Base-by-base conservation (phyloP, 2,113 vertebrate species). In the Mobula hypostoma region DNA sequence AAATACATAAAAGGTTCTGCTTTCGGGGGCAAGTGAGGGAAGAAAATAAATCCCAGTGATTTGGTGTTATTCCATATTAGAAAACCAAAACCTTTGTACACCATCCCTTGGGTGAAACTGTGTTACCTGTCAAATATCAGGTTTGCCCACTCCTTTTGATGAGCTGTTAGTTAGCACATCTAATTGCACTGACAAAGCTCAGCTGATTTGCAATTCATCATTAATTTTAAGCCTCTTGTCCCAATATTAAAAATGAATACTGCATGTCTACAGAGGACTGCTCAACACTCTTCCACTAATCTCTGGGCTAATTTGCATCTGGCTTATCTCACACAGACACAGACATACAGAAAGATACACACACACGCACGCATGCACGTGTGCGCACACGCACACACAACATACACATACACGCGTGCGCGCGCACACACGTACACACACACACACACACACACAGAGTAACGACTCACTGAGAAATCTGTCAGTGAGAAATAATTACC, bases 401-500 rank as follows among this genome's bases (percentile, higher is more conserved):
- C 66, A 92, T 66, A 48, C 9, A 27, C 90, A 72, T 21, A 92
- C 70, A 48, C 36, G n/a, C n/a, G n/a, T n/a, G n/a, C n/a, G n/a
- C n/a, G n/a, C n/a, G n/a, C n/a, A n/a, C n/a, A n/a, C n/a, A n/a
- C n/a, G n/a, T n/a, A 21, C 5, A 74, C 8, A 40, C 24, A 36
- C 63, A 70, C 63, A 90, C 61, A 32, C 27, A 56, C 56, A 85
- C 29, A 88, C 61, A 93, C 66, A 63, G n/a, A 40, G 66, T 70
- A 27, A 36, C 70, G 9, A 93, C 32, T 21, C 21, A 93, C 70
- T 93, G 36, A 56, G 72, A 56, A 70, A 40, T 70, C 74, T 93
- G 91, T 93, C 91, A 93, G 91, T 93, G 91, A 74, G 70, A 93
- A 93, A 93, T 93, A 93, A 93, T 93, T 93, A 74, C 91, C 56